Conservation (phyloP, 2,113 vertebrate species). For the Archocentrus centrarchus region DNA sequence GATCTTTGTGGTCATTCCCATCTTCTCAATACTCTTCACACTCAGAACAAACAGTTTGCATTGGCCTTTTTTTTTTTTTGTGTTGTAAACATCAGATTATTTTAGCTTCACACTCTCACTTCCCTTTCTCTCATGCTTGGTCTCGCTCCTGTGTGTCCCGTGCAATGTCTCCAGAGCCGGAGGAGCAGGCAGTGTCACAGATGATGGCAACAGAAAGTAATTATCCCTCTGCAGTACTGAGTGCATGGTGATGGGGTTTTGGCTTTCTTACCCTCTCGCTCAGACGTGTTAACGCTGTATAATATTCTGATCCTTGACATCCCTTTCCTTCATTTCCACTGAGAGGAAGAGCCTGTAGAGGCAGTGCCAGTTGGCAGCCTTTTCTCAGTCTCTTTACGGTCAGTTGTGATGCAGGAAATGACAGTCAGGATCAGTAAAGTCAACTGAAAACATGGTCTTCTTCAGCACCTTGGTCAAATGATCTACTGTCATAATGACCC, state of each 20-base stretch:
- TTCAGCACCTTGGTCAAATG: conserved; percentile 26
- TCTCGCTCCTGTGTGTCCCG: conserved; percentile 75
- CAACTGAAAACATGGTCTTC: neutral
- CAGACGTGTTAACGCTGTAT: conserved; percentile 39
- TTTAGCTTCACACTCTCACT: conserved; percentile 49
- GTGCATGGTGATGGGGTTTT: conserved; percentile 90
- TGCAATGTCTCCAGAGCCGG: conserved; percentile 85
- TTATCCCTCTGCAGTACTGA: conserved; percentile 80
- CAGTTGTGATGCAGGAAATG: conserved; percentile 52
- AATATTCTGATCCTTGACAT: conserved; percentile 28
- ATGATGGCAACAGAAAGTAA: conserved; percentile 94
- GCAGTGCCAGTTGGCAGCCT: neutral
- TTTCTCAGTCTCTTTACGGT: neutral
- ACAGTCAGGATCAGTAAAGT: conserved; percentile 25
- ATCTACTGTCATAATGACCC: conserved; percentile 32
- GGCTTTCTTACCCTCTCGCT: conserved; percentile 74
- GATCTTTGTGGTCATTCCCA: neutral
- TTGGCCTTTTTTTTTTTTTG: conserved; percentile 3
- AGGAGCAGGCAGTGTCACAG: conserved; percentile 84
- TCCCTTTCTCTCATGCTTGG: conserved; percentile 72
- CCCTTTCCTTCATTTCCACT: conserved; percentile 41
- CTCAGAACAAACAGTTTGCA: conserved; percentile 2
- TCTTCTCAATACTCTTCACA: neutral
- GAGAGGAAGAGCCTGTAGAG: neutral
- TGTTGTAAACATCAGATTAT: conserved; percentile 28